Conservation (phyloP, 2,113 vertebrate species). For the Varanus salvator region DNA sequence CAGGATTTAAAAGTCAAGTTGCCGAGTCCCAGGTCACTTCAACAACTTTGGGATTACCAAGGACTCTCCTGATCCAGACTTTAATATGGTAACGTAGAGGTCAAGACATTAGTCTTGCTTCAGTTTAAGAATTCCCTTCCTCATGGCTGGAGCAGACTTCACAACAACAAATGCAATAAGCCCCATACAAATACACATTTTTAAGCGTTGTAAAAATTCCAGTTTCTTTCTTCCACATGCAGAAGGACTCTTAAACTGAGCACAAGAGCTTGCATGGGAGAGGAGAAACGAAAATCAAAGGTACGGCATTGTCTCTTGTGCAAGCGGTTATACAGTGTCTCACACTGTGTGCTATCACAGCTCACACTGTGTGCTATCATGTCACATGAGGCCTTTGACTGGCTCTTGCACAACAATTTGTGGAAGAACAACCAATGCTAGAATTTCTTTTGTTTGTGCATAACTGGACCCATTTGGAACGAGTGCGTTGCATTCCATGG, state of each 20-base stretch:
- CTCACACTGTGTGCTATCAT: neutral
- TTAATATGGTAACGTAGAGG: constrained; percentile 10
- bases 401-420: neutral
- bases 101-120: neutral
- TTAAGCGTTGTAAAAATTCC: neutral
- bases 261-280: neutral
- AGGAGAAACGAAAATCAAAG: neutral
- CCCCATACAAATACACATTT: too few species aligned
- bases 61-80: constrained; percentile 8
- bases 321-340: neutral
- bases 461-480: neutral
- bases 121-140: neutral
- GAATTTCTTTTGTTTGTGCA: neutral
- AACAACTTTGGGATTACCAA: constrained; percentile 33
- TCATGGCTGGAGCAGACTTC: too few species aligned
- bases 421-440: neutral
- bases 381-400: neutral
- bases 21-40: constrained; percentile 26
- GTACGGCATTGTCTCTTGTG: neutral
- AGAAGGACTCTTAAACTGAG: neutral
- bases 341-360: neutral
- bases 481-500: too few species aligned
- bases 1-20: constrained; percentile 55
- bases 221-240: neutral
- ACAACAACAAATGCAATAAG: too few species aligned